Conservation (phyloP, 2,113 vertebrate genomes). For the Rallus limicola region DNA sequence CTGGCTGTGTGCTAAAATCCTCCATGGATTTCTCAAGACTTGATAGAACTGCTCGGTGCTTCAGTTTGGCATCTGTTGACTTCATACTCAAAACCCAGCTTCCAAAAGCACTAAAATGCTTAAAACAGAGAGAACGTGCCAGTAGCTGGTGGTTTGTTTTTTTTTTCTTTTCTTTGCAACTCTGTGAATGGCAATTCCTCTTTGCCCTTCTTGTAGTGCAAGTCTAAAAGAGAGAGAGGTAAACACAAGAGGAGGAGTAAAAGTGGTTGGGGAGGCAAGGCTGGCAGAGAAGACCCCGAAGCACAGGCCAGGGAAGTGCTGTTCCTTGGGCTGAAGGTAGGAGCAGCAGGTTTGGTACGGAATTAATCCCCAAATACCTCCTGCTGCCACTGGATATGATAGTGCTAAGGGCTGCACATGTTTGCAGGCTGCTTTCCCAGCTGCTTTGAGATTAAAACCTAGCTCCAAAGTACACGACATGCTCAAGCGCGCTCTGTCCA, state of each 20-base stretch:
- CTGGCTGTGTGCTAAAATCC: not conserved
- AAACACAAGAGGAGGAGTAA: not conserved
- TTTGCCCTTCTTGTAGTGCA: not conserved
- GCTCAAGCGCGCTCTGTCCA: rapidly evolving
- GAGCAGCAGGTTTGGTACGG: conserved; percentile 29
- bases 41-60: not conserved
- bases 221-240: not conserved
- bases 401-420: conserved; percentile 23
- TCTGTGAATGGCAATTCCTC: not conserved
- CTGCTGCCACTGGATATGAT: conserved; percentile 19
- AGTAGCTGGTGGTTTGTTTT: not conserved
- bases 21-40: not conserved
- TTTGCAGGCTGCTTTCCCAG: conserved; percentile 30
- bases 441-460: not conserved
- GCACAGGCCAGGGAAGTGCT: not conserved
- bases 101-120: not conserved
- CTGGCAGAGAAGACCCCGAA: not conserved
- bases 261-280: not conserved
- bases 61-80: not conserved
- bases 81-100: not conserved
- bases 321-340: not conserved
- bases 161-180: not conserved
- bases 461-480: not conserved
- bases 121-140: not conserved
- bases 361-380: conserved; percentile 13